Percentiles rank a stretch among this genome's conserved stretches.
phyloP scores from a whole-genome alignment of 2,113 vertebrate species.

The Entosphenus tridentatus region DNA sequence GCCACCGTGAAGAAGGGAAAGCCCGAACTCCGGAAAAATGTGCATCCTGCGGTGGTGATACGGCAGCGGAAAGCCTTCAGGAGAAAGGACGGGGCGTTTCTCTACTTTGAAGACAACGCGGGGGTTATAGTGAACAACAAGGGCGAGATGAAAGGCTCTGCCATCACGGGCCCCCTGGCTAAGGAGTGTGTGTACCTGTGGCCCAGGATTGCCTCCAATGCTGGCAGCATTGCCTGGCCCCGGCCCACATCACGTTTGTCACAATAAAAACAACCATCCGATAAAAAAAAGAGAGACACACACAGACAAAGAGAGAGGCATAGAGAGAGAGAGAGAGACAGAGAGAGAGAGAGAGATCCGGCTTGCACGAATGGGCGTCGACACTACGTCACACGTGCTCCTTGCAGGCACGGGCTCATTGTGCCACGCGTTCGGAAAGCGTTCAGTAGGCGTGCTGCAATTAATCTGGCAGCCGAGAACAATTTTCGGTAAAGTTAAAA shows the following conservation, averaged over 20 bases:
- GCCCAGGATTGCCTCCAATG: slow-evolving; percentile 96
- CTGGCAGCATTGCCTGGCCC: slow-evolving; percentile 72
- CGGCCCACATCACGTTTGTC: background rate
- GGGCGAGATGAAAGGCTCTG: slow-evolving; percentile 99
- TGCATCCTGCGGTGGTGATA: slow-evolving; percentile 92
- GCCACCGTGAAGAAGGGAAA: no score
- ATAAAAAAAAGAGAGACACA: slow-evolving; percentile 15
- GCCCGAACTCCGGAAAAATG: no score
- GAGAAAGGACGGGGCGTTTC: slow-evolving; percentile 83
- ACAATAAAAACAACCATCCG: slow-evolving; percentile 9
- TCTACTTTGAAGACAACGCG: slow-evolving; percentile 93
- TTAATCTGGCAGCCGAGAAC: no score
- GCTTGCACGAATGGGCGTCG: no score
- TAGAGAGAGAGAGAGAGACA: no score
- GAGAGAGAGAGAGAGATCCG: no score
- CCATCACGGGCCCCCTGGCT: slow-evolving; percentile 88
- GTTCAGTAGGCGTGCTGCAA: no score
- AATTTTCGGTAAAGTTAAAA: no score
- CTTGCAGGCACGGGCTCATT: no score
- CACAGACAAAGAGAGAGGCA: no score
- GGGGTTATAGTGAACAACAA: slow-evolving; percentile 96
- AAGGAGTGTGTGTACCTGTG: slow-evolving; percentile 93
- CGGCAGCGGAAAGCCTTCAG: slow-evolving; percentile 85
- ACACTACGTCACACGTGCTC: no score
- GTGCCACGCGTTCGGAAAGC: no score